These are phyloP conservation scores for Magallana angulata DNA, from an alignment of 1,140 invertebrate genomes.

Conservation along the genomic window DNA sequence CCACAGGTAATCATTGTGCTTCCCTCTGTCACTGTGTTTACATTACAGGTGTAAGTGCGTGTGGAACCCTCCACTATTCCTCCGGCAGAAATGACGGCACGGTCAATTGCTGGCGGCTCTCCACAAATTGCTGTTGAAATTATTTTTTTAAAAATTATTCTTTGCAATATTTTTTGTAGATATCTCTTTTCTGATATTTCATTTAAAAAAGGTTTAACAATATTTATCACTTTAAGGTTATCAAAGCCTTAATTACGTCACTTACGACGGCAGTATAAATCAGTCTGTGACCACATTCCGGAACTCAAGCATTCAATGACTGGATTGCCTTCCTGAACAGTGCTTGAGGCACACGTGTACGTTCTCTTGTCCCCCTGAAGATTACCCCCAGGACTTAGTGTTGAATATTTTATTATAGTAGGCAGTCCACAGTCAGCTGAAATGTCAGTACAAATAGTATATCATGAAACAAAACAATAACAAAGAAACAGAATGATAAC, in stretches of 20 bases:
- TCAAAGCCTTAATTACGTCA: not conserved
- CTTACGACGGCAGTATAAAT: conserved; percentile 37
- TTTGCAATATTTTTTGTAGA: too few species aligned
- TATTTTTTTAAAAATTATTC: too few species aligned
- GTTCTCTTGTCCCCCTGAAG: not conserved
- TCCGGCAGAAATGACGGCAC: not conserved
- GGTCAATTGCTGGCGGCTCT: not conserved
- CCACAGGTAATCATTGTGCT: not conserved
- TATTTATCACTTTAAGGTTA: too few species aligned
- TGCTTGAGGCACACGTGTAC: conserved; percentile 33
- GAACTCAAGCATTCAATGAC: not conserved
- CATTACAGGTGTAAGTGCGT: conserved; percentile 11
- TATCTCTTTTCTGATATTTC: too few species aligned
- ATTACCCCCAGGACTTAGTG: not conserved
- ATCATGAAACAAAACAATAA: too few species aligned
- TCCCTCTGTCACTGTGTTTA: not conserved
- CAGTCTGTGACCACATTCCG: conserved; percentile 25
- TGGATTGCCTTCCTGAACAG: conserved; percentile 11
- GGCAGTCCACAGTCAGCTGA: conserved; percentile 34
- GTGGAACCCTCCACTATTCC: not conserved
- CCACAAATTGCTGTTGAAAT: conserved; percentile 33
- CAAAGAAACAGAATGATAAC: too few species aligned
- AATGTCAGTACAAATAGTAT: not conserved
- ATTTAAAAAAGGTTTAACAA: too few species aligned
- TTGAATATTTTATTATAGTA: not conserved